These are phyloP conservation scores for Solenopsis fugax DNA, from an alignment of 1,140 invertebrate genomes.

Conservation along the genomic window DNA sequence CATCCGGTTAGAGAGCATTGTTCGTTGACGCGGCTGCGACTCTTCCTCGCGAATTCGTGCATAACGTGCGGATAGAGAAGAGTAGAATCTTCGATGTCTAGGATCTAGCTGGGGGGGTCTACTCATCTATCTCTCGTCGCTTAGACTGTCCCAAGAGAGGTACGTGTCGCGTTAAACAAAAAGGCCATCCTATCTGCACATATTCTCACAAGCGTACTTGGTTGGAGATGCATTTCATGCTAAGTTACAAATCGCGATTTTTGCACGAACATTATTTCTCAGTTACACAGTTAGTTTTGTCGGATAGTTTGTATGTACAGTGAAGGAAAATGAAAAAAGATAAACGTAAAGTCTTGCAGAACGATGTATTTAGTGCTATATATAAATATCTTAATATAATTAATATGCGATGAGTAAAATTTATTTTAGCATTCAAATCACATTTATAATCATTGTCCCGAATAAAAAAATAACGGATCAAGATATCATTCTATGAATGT, in stretches of 20 bases:
- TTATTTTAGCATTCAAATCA: not conserved
- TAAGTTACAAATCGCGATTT: constrained; percentile 2
- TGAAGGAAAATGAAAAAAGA: constrained; percentile 6
- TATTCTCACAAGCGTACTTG: constrained; percentile 19
- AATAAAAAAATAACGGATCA: not conserved
- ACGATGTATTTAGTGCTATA: not conserved
- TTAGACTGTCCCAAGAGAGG: not conserved
- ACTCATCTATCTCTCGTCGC: constrained; percentile 34
- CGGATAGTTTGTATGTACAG: constrained; percentile 19
- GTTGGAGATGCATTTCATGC: constrained; percentile 36
- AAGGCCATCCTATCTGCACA: not conserved
- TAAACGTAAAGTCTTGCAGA: constrained; percentile 22
- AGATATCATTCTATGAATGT: not conserved
- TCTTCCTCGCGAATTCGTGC: constrained; percentile 48
- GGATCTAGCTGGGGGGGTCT: constrained; percentile 26
- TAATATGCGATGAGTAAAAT: not conserved
- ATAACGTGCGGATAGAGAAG: constrained; percentile 48
- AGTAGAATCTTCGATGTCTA: constrained; percentile 30
- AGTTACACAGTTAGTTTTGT: constrained; percentile 30
- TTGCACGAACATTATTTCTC: not conserved
- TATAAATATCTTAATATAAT: constrained; percentile 32
- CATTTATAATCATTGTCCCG: not conserved
- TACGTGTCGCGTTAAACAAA: not conserved
- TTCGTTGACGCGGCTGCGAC: not conserved
- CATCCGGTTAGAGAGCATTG: constrained; percentile 48